Base-by-base conservation (phyloP, 1,140 invertebrate genomes). In the Ditylenchus dipsaci region DNA sequence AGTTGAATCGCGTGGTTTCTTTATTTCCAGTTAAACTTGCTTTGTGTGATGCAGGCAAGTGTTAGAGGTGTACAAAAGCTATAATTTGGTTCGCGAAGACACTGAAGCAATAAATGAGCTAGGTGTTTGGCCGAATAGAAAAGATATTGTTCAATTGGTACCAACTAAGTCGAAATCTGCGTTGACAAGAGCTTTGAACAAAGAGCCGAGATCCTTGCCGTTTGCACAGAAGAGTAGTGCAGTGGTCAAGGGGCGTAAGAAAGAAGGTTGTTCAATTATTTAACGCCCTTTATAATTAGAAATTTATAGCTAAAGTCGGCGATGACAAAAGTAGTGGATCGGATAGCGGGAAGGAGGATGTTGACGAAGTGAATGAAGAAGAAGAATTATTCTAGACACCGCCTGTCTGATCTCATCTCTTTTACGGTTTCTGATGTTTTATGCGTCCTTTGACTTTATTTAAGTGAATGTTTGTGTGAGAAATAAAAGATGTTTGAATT, bases 141-240 rank as follows among this genome's bases (percentile, higher is more conserved):
- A 87, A 63, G 85, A 97, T 33, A 89, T 91, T 73, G 87, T 89
- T 8, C 92, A 92, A 85, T 90, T 91, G 81, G 58, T 72, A 38
- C 23, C 17, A 23, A 64, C 76, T 8, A 73, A 91, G 89, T 88
- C 90, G 0, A 97, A 97, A 86, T 88, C 91, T 19, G 91, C 93
- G 0, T 90, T 97, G 81, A 97, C 95, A 0, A 88, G 91, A 53
- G 86, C 88, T 0, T 94, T 93, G 81, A 97, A 96, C 82, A 96
- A 95, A 83, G 88, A 89, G 69, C 85, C 87, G 0, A 84, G 87
- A 29, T 84, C 89, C 57, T 87, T 89, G 63, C 89, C 90, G 1
- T 92, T 92, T 80, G 45, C 56, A 29, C 69, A 72, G 26, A 38
- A 38, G 11, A 26, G 21, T 26, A 21, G 17, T 11, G 47, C 49